Base-by-base conservation (phyloP, 2,113 vertebrate species). In the Neotoma lepida region DNA sequence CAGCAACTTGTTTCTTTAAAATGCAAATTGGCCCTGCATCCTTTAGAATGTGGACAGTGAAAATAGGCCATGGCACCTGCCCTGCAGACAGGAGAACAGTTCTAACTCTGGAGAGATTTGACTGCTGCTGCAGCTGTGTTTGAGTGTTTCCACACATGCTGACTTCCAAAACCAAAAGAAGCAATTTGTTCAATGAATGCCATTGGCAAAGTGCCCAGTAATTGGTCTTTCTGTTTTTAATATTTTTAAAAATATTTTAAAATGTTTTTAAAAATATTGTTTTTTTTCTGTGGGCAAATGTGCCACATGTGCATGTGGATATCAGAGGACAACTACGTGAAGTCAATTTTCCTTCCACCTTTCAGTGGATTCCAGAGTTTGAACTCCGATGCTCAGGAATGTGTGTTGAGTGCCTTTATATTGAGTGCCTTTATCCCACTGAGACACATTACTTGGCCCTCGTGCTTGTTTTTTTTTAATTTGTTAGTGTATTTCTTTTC, bases 81-180 rank as follows among this genome's bases (percentile, higher is more conserved):
- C 10, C 3, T 22, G 6, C 24, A 61, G n/a, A 22, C 7, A 3
- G 17, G 33, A 22, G 20, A 58, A 6, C 6, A 26, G 39, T 20
- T 76, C 2, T 74, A 39, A 86, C 17, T 51, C 51, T 46, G 46
- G 24, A 82, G 58, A 30, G 35, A 6, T 33, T 33, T 58, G 15
- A 56, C 10, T 90, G 18, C 49, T 76, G 1, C 30, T 66, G 1
- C 66, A 26, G 20, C 49, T 86, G 15, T 68, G 30, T 70, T 89
- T 63, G 74, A 84, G 70, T 90, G 30, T 9, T 86, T 96, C 44
- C 13, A 74, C 49, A 95, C 77, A 94, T 44, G 71, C 0, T 7
- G 44, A 54, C 58, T 94, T 91, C 51, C 90, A 94, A 84, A 86
- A 77, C 14, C 81, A 78, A 87, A 3, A 86, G 7, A 73, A 80